Evolutionary conservation across 2,113 vertebrate species (phyloP), one percentile per base, ranked within the genome.

Genomic region (Falco punctatus): DNA sequence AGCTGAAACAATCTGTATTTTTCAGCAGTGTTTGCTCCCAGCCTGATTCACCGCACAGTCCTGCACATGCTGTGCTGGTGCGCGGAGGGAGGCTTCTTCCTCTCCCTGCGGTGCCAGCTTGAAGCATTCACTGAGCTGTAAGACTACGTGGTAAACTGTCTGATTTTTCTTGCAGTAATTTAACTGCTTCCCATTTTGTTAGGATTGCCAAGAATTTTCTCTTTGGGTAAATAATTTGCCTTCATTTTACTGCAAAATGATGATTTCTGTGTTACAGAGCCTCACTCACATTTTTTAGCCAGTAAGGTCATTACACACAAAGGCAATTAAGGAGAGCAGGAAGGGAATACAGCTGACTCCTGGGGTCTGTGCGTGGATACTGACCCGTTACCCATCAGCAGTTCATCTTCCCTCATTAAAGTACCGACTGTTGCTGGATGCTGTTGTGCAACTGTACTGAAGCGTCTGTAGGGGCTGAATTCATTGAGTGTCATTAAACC

Each of bases 381-480:
- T 71, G 71, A 80, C 27, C n/a, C 0, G 0, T 54, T 54, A 26
- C 48, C 27, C 65, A n/a, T 8, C 59, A 2, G 3, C 57, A 44
- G 40, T 30, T 55, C n/a, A 9, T 77, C 58, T 42, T 78, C 30
- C 59, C 87, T 95, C 33, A 2, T 72, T 72, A 46, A 58, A 65
- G 32, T 24, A 18, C 44, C 30, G 32, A 32, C 44, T 58, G 49
- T 46, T 40, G n/a, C 46, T 77, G 38, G 27, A 40, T 64, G 20
- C 52, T n/a, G 65, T 0, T 0, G 55, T 52, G 57, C 52, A n/a
- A 14, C 59, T 61, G 21, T 49, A 3, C 58, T 38, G 0, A 20
- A 59, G 42, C 15, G 35, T 15, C 28, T 10, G 35, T 17, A 40
- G 35, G 30, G 48, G 33, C 22, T 58, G 40, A 52, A 42, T 61